Evolutionary conservation across 2,888 invertebrate genomes (phyloP), one percentile per base, ranked within the genome.

Genomic region (Pollenia griseotomentosa): DNA sequence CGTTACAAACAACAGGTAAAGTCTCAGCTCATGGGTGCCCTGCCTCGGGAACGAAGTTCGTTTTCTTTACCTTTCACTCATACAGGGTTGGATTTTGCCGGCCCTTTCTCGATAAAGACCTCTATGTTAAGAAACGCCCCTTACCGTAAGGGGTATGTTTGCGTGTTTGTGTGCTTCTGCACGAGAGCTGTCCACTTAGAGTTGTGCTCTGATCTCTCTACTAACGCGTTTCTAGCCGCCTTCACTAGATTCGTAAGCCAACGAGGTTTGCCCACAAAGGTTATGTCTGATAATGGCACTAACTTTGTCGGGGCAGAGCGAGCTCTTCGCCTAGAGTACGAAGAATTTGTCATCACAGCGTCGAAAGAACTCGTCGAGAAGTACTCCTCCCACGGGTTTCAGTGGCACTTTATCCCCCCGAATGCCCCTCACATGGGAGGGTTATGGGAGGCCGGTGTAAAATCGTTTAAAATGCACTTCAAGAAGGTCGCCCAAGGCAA

Each of bases 271-370:
- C 88, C 83, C 1, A 14, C 53, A 10, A 77, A 61, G 1, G 11
- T 88, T 4, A 75, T 78, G 19, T 82, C 88, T 0, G 85, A 86
- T 40, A 85, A 88, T 14, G 86, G 87, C 0, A 88, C 73, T 2
- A 88, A 78, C n/a, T 88, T 88, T 19, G 70, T 87, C 8, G 85
- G 79, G 1, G 85, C 74, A 0, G 16, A 71, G 2, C 46, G 73
- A 42, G 12, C 51, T 2, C 10, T 81, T 14, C 61, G 40, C 0
- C 11, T 19, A 2, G 44, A 79, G 8, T 68, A 61, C 8, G 11
- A 63, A 0, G 2, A 23, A 1, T 71, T 71, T 53, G 12, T 78
- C 2, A 33, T 40, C 8, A 4, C 11, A 9, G 10, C 55, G 2
- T 53, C 70, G 12, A 7, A 9, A 4, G 68, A n/a, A 68, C 6